Evolutionary conservation across 2,888 invertebrate genomes (phyloP).

Genomic region (Spicauda simplicius): DNA sequence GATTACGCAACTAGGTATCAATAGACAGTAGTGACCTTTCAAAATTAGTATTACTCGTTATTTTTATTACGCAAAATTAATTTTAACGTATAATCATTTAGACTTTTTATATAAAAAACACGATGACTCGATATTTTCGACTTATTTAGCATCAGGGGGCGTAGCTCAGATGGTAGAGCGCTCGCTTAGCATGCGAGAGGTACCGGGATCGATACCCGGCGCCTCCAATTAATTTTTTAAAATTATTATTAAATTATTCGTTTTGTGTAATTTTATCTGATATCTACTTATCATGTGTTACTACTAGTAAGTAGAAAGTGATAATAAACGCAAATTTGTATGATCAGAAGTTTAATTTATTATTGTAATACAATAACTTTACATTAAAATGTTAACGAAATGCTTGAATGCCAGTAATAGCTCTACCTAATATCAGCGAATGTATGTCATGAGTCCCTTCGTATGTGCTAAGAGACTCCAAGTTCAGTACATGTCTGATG

Average conservation of each 20-base stretch:
- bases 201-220: slow-evolving; percentile 86
- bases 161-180: slow-evolving; percentile 85
- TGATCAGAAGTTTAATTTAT: background rate
- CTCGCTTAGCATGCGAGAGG: slow-evolving; percentile 85
- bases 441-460: slow-evolving; percentile 99
- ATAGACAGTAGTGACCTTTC: no score
- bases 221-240: slow-evolving; percentile 64
- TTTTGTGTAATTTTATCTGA: no score
- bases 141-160: slow-evolving; percentile 58
- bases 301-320: background rate
- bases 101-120: no score
- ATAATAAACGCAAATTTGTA: background rate
- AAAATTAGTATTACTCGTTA: no score
- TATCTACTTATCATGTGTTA: background rate
- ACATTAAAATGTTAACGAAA: slow-evolving; percentile 77
- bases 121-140: no score
- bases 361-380: background rate
- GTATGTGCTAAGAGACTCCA: slow-evolving; percentile 99
- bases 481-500: slow-evolving; percentile 97
- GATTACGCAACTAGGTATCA: no score
- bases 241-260: no score
- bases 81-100: no score
- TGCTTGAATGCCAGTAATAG: slow-evolving; percentile 96
- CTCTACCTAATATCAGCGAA: slow-evolving; percentile 96
- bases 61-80: no score